Evolutionary conservation across 2,888 invertebrate genomes (phyloP), one percentile per base, ranked within the genome.

Genomic region (Dolomedes plantarius): DNA sequence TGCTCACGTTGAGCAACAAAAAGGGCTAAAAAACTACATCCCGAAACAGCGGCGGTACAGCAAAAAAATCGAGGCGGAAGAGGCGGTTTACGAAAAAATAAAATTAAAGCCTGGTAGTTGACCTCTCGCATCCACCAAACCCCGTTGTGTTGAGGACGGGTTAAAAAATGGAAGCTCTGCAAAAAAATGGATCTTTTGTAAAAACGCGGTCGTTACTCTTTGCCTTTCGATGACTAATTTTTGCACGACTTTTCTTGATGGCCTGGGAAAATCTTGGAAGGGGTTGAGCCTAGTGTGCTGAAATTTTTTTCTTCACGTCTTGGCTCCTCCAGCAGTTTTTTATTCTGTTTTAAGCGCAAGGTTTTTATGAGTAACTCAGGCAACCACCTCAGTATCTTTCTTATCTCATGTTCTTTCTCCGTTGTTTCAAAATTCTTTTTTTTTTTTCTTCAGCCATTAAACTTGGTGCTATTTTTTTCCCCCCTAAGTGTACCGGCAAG

Each of bases 61-160:
- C 27, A 50, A 16, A 56, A 56, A 79, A 64, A 65, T 36, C 9
- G 19, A 76, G 82, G 75, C 82, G 71, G 82, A 76, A 82, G 71
- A 69, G 80, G 75, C 39, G 56, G 73, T 81, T 68, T 82, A 56
- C 69, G 68, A 41, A 75, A 74, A 75, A 62, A 31, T 64, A 82
- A 71, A 64, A 39, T 29, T 13, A 27, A 50, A 62, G 19, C 28
- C 29, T 82, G 82, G 82, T 82, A 75, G 82, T 82, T 82, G 82
- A 82, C 82, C 82, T 36, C 75, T 82, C 76, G 69, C 69, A 23
- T 69, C 46, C 64, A 41, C 68, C 32, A 41, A 56, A 36, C 75
- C 82, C 82, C 82, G 64, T 64, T 72, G 32, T 72, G 72, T 65
- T 79, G 62, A 71, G 82, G 82, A 82, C 82, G 82, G 82, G 82